Percentiles rank a stretch among this genome's conserved stretches.
These are phyloP conservation scores for Liposcelis brunnea DNA, from an alignment of 2,888 invertebrate species.

Conservation along the genomic window DNA sequence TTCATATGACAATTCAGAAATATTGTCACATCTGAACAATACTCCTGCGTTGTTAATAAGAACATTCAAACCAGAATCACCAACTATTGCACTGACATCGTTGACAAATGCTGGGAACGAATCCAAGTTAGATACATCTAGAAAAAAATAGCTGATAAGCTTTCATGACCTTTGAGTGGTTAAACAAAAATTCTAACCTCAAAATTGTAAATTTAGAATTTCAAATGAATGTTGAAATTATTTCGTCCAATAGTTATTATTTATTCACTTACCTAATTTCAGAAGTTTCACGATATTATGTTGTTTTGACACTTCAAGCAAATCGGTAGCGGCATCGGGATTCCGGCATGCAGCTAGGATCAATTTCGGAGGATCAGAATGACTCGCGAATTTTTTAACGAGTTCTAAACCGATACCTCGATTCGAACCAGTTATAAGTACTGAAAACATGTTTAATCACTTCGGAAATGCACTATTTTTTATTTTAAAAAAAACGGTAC, in stretches of 20 bases:
- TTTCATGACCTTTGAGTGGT: no score
- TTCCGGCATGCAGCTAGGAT: not conserved
- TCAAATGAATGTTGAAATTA: no score
- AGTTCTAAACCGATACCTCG: conserved; percentile 5
- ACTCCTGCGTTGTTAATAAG: not conserved
- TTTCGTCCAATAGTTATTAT: no score
- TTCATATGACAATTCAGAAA: not conserved
- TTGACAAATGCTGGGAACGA: not conserved
- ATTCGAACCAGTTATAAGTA: conserved; percentile 5
- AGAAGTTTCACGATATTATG: no score
- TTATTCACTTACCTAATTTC: no score
- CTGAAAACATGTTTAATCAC: not conserved
- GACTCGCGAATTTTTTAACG: not conserved
- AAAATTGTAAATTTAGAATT: no score
- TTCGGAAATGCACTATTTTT: no score
- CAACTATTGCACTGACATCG: not conserved
- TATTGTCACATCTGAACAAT: not conserved
- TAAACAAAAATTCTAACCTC: no score
- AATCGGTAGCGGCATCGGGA: not conserved
- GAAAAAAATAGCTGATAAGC: no score
- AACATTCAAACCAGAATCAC: not conserved
- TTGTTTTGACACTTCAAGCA: not conserved
- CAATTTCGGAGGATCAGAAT: not conserved
- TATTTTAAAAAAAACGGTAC: no score
- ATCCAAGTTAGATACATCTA: not conserved